Percentiles rank a stretch among this genome's conserved stretches.
phyloP scores from a whole-genome alignment of 1,140 invertebrate genomes.

The Euborellia annulipes region DNA sequence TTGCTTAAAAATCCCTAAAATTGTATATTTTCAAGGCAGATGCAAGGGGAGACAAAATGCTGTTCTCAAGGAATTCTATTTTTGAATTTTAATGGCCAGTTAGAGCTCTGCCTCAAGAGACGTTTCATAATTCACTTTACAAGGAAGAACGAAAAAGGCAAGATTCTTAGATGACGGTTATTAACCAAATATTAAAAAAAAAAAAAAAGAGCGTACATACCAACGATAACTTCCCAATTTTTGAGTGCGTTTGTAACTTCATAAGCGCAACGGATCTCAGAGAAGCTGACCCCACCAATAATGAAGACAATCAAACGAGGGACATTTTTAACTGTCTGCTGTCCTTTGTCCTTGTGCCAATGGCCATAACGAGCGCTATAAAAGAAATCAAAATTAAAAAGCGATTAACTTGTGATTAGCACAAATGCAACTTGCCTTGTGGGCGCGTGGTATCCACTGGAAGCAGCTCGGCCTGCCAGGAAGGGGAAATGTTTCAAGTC shows the following conservation, averaged over 20 bases:
- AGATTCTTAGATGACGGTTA: background rate
- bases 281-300: constrained; percentile 89
- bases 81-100: constrained; percentile 4
- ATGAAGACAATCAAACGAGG: constrained; percentile 93
- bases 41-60: background rate
- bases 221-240: constrained; percentile 99
- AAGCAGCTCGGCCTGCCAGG: constrained; percentile 77
- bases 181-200: background rate
- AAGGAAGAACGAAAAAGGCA: background rate
- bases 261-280: constrained; percentile 94
- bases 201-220: constrained; percentile 36
- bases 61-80: background rate
- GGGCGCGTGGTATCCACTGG: constrained; percentile 75
- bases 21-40: too few relatives aligned
- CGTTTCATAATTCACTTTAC: background rate
- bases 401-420: background rate
- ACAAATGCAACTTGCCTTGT: constrained; percentile 47
- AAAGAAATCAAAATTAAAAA: constrained; percentile 11
- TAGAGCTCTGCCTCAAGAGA: background rate
- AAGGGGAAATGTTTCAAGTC: constrained; percentile 94
- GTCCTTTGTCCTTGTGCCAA: constrained; percentile 97
- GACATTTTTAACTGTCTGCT: constrained; percentile 85
- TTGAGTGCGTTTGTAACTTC: constrained; percentile 92
- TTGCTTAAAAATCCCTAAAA: too few relatives aligned
- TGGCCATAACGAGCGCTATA: constrained; percentile 90